A percentile compares a stretch with the other conserved stretches of the same genome.
Evolutionary conservation across 1,140 invertebrate species (phyloP).

Genomic region (Drosophila leontia): DNA sequence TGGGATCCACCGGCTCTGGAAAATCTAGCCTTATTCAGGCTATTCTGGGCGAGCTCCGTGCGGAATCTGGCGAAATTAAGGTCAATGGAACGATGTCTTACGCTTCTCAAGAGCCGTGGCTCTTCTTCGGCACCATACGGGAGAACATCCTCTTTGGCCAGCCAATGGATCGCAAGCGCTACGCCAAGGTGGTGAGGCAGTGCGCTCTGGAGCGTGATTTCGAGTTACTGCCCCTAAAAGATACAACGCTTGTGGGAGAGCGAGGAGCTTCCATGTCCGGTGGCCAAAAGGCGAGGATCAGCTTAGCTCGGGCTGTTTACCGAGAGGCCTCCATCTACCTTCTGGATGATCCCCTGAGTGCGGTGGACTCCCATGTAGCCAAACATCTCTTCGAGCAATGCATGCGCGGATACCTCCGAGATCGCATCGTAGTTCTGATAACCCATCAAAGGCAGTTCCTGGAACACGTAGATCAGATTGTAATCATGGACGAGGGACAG

Average conservation of each 20-base stretch:
- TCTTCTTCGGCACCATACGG: slow-evolving; percentile 91
- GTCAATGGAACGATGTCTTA: slow-evolving; percentile 93
- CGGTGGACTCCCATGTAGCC: slow-evolving; percentile 90
- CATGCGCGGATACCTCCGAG: slow-evolving; percentile 88
- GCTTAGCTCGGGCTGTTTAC: slow-evolving; percentile 93
- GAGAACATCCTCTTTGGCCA: slow-evolving; percentile 97
- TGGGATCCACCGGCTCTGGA: slow-evolving; percentile 90
- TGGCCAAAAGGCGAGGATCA: slow-evolving; percentile 95
- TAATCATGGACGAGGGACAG: slow-evolving; percentile 87
- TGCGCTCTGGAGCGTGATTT: slow-evolving; percentile 93
- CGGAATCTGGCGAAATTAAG: slow-evolving; percentile 88
- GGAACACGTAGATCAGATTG: slow-evolving; percentile 90
- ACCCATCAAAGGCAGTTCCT: slow-evolving; percentile 96
- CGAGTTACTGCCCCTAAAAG: slow-evolving; percentile 90
- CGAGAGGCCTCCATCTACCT: slow-evolving; percentile 92
- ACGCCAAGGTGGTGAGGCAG: slow-evolving; percentile 90
- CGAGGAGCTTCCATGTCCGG: slow-evolving; percentile 94
- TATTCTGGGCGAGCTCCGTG: slow-evolving; percentile 92
- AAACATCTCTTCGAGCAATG: slow-evolving; percentile 89
- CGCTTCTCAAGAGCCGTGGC: slow-evolving; percentile 96
- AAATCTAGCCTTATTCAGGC: slow-evolving; percentile 93
- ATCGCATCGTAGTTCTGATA: slow-evolving; percentile 90
- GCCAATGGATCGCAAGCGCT: slow-evolving; percentile 90
- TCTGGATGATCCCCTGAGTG: slow-evolving; percentile 93
- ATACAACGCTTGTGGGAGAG: slow-evolving; percentile 94